Evolutionary conservation across 2,888 invertebrate genomes (phyloP), one percentile per base, ranked within the genome.

Genomic region (Holacanthella duospinosa): DNA sequence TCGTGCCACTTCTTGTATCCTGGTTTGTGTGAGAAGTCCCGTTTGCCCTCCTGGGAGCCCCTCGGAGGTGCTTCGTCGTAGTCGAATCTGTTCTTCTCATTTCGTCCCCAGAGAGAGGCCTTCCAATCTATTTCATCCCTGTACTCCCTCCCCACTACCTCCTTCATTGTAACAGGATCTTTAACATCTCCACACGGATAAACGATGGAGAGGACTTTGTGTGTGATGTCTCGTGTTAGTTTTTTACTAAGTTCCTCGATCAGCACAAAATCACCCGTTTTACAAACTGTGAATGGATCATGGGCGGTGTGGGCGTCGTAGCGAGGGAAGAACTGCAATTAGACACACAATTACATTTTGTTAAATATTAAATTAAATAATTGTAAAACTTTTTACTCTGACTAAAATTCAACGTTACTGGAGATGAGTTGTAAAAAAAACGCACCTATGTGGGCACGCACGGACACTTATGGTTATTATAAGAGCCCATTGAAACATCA

Each of bases 121-220:
- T 60, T 66, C 55, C 43, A 58, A 19, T 71, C 68, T 57, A 67
- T 66, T 4, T 68, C 71, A 24, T 75, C 81, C 78, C 81, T 84
- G 75, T 87, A 92, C 74, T 81, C 80, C 66, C 83, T 83, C 59
- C 81, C 85, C 0, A 87, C 85, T 48, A 87, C 85, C 77, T 87
- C 86, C 75, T 88, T 89, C 21, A 87, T 88, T 54, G 88, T 87
- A 27, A 93, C 79, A 1, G 93, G 93, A 78, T 91, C 90, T n/a
- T 85, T 87, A 59, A 90, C 80, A 78, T 93, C 89, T 71, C 93
- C 93, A 72, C 86, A 79, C 1, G 86, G 87, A 77, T 88, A 89
- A 21, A 93, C 82, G 3, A 92, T 83, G 76, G 90, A 84, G 74
- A 87, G 81, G 0, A 93, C 84, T 79, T 85, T 82, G 75, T 92